These are phyloP conservation scores for Monochamus saltuarius DNA, from an alignment of 1,140 invertebrate species.

Conservation along the genomic window DNA sequence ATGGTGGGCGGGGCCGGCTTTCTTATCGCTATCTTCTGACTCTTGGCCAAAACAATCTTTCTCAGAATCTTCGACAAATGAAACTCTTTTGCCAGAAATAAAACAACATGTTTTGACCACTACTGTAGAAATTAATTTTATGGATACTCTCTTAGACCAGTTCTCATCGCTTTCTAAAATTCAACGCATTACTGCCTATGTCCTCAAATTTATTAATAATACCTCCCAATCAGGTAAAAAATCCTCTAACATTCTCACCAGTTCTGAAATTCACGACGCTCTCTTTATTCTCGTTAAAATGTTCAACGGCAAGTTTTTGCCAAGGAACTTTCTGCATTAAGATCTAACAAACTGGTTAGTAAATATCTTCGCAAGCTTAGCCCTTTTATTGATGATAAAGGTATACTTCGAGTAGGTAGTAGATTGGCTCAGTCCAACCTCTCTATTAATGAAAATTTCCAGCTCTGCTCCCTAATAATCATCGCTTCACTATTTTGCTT, in stretches of 20 bases:
- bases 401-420: conserved; percentile 7
- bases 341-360: no score
- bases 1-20: conserved; percentile 2
- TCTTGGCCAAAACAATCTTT: not conserved
- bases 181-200: conserved; percentile 10
- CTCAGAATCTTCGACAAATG: not conserved
- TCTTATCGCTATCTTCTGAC: not conserved
- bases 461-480: conserved; percentile 1
- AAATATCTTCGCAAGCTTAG: conserved; percentile 4
- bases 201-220: conserved; percentile 13
- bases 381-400: conserved; percentile 2
- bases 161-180: conserved; percentile 12
- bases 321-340: no score
- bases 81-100: not conserved
- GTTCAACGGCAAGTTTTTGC: not conserved
- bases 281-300: not conserved
- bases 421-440: conserved; percentile 5
- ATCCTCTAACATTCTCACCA: not conserved
- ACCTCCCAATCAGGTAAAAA: not conserved
- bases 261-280: not conserved
- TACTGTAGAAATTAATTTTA: not conserved
- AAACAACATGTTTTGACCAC: not conserved
- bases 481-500: conserved; percentile 14
- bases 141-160: conserved; percentile 4
- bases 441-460: conserved; percentile 13